phyloP scores from a whole-genome alignment of 2,113 vertebrate species.

The Dicentrarchus labrax region DNA sequence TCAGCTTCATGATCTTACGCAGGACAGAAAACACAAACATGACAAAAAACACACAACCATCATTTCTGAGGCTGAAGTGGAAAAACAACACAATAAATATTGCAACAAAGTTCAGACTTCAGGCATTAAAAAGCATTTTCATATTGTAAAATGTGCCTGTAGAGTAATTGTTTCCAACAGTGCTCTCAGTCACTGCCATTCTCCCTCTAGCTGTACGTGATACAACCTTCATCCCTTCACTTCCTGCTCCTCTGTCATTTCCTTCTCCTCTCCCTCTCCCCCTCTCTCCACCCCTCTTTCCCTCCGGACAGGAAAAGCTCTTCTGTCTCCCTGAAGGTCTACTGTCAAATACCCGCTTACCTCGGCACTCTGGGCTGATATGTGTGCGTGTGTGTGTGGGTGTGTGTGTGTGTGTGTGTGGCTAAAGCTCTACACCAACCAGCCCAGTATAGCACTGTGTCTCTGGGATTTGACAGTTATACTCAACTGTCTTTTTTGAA shows the following conservation, averaged over 20 bases:
- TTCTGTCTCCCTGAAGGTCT: conserved; percentile 78
- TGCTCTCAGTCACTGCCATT: neutral
- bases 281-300: conserved; percentile 1
- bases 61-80: neutral
- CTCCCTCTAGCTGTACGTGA: neutral
- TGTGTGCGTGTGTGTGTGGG: conserved; percentile 21
- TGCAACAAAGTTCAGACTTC: neutral
- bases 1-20: too few species aligned
- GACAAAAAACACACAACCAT: neutral
- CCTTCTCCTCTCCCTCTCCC: neutral
- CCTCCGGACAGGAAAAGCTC: conserved; percentile 64
- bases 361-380: conserved; percentile 67
- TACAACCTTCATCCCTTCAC: conserved; percentile 33
- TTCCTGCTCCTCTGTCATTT: conserved; percentile 50
- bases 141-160: neutral
- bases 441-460: conserved; percentile 36
- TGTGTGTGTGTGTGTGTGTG: conserved; percentile 31
- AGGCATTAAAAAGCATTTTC: neutral
- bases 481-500: conserved; percentile 63
- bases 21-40: neutral
- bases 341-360: conserved; percentile 80
- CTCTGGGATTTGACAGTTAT: conserved; percentile 74
- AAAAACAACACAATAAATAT: neutral
- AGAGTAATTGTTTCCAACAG: conserved; percentile 12
- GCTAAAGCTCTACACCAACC: conserved; percentile 32